Evolutionary conservation across 2,888 invertebrate genomes (phyloP).

Genomic region (Pristionchus mayeri): DNA sequence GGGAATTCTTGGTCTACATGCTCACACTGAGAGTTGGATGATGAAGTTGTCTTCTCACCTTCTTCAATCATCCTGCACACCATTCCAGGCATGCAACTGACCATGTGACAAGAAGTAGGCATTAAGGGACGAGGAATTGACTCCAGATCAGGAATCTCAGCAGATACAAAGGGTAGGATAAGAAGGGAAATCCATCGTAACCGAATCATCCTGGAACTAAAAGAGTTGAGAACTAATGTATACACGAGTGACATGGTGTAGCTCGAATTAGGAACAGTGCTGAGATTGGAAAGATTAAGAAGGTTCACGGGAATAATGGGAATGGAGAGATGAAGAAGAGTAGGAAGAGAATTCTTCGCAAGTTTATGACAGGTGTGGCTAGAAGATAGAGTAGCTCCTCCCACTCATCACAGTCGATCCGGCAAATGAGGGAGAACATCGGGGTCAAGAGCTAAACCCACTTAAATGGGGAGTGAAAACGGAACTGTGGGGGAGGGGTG

Average conservation of each 20-base stretch:
- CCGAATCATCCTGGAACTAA: not conserved
- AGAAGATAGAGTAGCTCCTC: not conserved
- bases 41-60: not conserved
- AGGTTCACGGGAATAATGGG: not conserved
- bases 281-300: not conserved
- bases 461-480: not conserved
- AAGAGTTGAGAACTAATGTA: not conserved
- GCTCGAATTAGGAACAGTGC: not conserved
- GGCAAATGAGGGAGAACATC: not conserved
- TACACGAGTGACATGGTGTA: not conserved
- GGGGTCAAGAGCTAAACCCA: not conserved
- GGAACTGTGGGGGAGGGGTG: not conserved
- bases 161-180: not conserved
- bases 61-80: constrained; percentile 1
- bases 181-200: not conserved
- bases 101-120: constrained; percentile 23
- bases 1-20: too few species aligned
- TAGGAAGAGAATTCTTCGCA: not conserved
- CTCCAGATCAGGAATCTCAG: not conserved
- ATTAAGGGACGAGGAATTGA: constrained; percentile 25
- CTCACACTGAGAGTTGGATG: too few species aligned
- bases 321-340: not conserved
- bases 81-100: constrained; percentile 28
- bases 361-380: not conserved
- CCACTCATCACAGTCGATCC: not conserved